Base-by-base conservation (phyloP, 2,888 invertebrate genomes). In the Amphipoea oculea region DNA sequence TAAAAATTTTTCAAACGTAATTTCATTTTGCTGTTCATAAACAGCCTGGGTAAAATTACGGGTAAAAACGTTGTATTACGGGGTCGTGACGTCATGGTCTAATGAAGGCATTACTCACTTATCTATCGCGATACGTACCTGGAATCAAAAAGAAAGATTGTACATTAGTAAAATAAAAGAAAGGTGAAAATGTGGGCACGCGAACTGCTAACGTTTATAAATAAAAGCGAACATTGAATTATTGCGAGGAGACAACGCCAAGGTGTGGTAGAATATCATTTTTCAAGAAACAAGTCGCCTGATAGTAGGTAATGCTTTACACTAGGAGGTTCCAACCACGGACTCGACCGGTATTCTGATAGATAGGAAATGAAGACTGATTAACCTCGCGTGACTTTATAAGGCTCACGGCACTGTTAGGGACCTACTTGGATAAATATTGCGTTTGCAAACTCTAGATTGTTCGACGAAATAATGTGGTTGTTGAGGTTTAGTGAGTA, bases 351-450 rank as follows among this genome's bases (percentile, higher is more conserved):
- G 92, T 88, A 91, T 94, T 95, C 94, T 95, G 96, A 96, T 96
- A 96, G 97, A 96, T 96, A 96, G 96, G 96, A 96, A 97, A 97
- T 96, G 96, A 97, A 96, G 97, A 97, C 95, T 94, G 96, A 96
- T 97, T 96, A 96, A 93, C 94, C 85, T 96, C 92, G 96, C 96
- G 96, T 96, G 96, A 96, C 96, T 95, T 87, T 93, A 94, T 94
- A 94, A 93, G 93, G 93, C 88, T 90, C 87, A 89, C 87, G 89
- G 83, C 82, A 87, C 84, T 83, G 83, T 20, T 79, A 68, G 84
- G 72, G 80, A 84, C 84, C 87, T 90, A 89, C 91, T 92, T 91
- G 91, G 90, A 90, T 92, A 93, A 93, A 93, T 92, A 92, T 92
- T 93, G 90, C 90, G 92, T 91, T 91, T 78, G 86, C 79, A 87